Evolutionary conservation across 2,797 vertebrate species (phyloP), one percentile per base, ranked within the genome.

Genomic region (Babyrousa celebensis): DNA sequence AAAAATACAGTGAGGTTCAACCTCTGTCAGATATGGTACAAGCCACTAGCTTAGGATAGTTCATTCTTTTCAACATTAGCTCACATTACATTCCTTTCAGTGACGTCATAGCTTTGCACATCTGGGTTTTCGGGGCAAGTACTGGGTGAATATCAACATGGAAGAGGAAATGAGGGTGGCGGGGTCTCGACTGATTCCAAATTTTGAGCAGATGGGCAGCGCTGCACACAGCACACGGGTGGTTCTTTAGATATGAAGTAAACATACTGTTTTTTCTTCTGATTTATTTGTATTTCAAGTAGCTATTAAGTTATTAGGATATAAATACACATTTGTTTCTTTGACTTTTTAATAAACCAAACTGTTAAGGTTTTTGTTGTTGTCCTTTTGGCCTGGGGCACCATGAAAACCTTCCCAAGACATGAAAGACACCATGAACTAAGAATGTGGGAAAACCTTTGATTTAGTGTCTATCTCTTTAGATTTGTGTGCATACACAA

Each of bases 301-400:
- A 94, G 71, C 70, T 75, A 86, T 20, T 48, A 63, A 78, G 21
- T 68, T 92, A 4, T 75, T 88, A 58, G 21, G 12, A 86, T 20
- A 72, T 85, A 90, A 82, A 80, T 82, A 36, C 5, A 23, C 72
- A 68, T 25, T 85, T 75, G 84, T n/a, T 80, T 75, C 21, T 63
- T 65, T 84, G 75, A 29, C 29, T 70, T 74, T 32, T 85, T 88
- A 58, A 48, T 85, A 91, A 96, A 71, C 23, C 71, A 86, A 85
- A 52, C 36, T 29, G 5, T 80, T 88, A 63, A 9, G 0, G 56
- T 20, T 36, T 52, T 29, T 54, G 5, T 27, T 56, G n/a, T 21
- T 10, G 1, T 80, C 77, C 29, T 86, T 90, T 86, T 71, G n/a
- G 25, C 6, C 67, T 56, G 14, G 17, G 52, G 1, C 29, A 48